Percentiles rank a stretch among this genome's conserved stretches.
Evolutionary conservation across 2,113 vertebrate genomes (phyloP).

Genomic region (Carollia perspicillata): DNA sequence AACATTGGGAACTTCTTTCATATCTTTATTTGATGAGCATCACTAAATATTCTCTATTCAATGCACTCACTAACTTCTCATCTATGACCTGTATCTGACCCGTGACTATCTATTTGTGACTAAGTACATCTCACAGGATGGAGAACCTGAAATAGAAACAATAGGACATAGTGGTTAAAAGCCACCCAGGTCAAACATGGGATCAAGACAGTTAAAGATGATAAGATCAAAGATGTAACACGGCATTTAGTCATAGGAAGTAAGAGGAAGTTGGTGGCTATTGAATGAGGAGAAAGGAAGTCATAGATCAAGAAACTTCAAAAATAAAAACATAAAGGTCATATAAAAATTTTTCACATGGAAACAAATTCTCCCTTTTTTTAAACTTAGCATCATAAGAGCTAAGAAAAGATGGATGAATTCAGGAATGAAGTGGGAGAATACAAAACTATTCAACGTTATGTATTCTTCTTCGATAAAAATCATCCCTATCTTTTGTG

Average conservation of each 20-base stretch:
- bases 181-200: slow-evolving; percentile 1
- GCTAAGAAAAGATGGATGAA: background rate
- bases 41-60: background rate
- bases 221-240: slow-evolving; percentile 48
- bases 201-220: background rate
- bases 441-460: background rate
- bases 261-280: background rate
- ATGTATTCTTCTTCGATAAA: background rate
- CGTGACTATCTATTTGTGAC: background rate
- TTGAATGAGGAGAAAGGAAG: slow-evolving; percentile 14
- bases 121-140: background rate
- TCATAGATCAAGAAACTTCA: slow-evolving; percentile 31
- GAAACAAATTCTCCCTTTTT: slow-evolving; percentile 26
- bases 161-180: slow-evolving; percentile 14
- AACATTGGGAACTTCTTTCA: background rate
- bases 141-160: slow-evolving; percentile 60
- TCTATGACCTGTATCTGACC: slow-evolving; percentile 1
- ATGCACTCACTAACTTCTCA: background rate
- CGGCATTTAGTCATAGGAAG: slow-evolving; percentile 46
- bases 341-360: background rate
- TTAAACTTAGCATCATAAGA: background rate
- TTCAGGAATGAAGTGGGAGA: background rate
- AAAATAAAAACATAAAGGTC: background rate
- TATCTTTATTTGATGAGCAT: background rate
- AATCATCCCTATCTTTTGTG: background rate